These are phyloP conservation scores for Lasioglossum morio DNA, from an alignment of 2,888 invertebrate species.

Conservation along the genomic window DNA sequence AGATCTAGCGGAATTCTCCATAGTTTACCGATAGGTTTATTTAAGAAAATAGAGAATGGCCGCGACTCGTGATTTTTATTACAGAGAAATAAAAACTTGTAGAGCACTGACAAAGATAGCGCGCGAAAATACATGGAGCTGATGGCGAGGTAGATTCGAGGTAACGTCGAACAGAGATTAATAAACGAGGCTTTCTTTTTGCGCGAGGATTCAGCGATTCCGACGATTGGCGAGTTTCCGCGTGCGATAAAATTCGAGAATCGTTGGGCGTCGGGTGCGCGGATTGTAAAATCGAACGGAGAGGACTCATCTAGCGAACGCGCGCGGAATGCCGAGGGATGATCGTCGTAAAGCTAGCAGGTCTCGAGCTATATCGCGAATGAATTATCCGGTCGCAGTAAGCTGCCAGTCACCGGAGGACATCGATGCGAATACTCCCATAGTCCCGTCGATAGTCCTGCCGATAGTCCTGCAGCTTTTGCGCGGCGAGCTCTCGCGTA, in stretches of 20 bases:
- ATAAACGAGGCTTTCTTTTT: not conserved
- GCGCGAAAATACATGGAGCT: not conserved
- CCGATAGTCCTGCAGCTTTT: constrained; percentile 19
- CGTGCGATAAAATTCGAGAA: constrained; percentile 5
- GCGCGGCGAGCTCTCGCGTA: constrained; percentile 43
- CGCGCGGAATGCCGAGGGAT: constrained; percentile 36
- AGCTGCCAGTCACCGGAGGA: constrained; percentile 60
- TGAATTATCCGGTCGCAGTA: constrained; percentile 63
- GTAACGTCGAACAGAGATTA: not conserved
- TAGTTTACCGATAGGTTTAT: not conserved
- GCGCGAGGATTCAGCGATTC: not conserved
- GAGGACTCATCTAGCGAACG: constrained; percentile 28
- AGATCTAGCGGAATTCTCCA: too few species aligned
- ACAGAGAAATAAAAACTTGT: not conserved
- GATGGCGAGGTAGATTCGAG: not conserved
- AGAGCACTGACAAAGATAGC: not conserved
- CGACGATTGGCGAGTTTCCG: not conserved
- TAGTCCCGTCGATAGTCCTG: constrained; percentile 31
- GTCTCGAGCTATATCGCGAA: constrained; percentile 56
- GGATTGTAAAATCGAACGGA: not conserved
- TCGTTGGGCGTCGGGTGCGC: not conserved
- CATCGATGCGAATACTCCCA: constrained; percentile 53
- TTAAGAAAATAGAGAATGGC: not conserved
- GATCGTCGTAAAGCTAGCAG: constrained; percentile 41
- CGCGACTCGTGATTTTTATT: not conserved